A percentile compares a stretch with the other conserved stretches of the same genome.
phyloP scores from a whole-genome alignment of 2,797 vertebrate genomes.

The Tadarida brasiliensis region DNA sequence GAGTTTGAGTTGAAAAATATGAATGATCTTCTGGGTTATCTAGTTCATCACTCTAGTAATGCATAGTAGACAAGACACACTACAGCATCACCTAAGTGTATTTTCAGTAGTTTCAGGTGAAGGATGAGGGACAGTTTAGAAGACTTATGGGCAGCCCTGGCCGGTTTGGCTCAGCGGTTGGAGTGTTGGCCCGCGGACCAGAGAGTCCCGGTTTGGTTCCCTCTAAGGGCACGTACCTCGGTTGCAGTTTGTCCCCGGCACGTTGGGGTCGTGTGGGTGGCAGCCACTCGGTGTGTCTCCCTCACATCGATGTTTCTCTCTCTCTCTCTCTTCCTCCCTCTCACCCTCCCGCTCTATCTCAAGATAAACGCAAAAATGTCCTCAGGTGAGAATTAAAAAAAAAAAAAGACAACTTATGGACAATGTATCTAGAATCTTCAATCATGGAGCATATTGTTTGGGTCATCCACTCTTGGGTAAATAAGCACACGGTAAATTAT shows the following conservation, averaged over 20 bases:
- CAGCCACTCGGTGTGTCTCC: too few species aligned
- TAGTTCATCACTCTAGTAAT: constrained; percentile 13
- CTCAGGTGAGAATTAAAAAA: too few species aligned
- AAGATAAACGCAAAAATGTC: too few species aligned
- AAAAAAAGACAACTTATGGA: not conserved
- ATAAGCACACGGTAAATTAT: constrained; percentile 28
- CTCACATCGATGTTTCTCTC: too few species aligned
- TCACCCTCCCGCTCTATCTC: too few species aligned
- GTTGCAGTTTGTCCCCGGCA: too few species aligned
- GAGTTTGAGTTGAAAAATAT: not conserved
- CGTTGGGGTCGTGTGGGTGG: too few species aligned
- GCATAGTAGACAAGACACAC: not conserved
- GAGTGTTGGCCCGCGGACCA: too few species aligned
- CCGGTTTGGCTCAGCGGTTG: too few species aligned
- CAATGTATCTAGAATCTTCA: not conserved
- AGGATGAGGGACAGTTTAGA: constrained; percentile 1
- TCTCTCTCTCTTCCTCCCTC: too few species aligned
- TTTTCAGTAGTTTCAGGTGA: constrained; percentile 51
- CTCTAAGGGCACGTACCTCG: too few species aligned
- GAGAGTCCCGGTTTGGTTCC: too few species aligned
- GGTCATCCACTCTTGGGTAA: not conserved
- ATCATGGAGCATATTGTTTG: not conserved
- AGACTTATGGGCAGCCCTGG: not conserved
- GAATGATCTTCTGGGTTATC: not conserved
- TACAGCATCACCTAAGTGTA: not conserved